Percentiles rank a stretch among this genome's conserved stretches.
Conservation (phyloP, 1,140 invertebrate genomes). For the Mizuhopecten yessoensis region DNA sequence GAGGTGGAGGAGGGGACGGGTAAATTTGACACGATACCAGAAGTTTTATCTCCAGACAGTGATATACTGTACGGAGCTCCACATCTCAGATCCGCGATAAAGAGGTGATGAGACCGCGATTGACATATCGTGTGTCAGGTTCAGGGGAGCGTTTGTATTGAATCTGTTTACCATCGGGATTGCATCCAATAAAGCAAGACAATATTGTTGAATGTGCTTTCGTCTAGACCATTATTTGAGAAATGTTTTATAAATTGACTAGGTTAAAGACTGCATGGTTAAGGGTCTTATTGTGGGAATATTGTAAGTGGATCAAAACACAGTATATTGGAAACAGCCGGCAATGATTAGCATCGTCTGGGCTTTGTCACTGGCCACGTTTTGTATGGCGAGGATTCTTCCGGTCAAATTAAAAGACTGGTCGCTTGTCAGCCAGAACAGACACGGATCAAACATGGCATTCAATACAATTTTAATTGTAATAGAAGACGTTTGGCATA, state of each 20-base stretch:
- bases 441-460: neutral
- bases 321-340: neutral
- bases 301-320: neutral
- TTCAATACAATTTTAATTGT: neutral
- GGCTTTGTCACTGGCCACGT: neutral
- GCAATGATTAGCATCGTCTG: slow-evolving; percentile 14
- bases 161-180: slow-evolving; percentile 17
- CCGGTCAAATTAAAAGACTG: slow-evolving; percentile 38
- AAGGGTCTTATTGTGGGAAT: neutral
- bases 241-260: neutral
- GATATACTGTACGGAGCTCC: neutral
- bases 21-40: neutral
- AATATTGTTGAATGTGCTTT: slow-evolving; percentile 6
- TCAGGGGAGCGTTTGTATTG: neutral
- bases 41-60: neutral
- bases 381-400: neutral
- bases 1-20: neutral
- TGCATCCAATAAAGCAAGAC: neutral
- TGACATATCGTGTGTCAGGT: slow-evolving; percentile 30
- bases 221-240: slow-evolving; percentile 4
- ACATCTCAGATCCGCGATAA: neutral
- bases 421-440: neutral
- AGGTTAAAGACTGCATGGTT: neutral
- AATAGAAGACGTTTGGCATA: neutral
- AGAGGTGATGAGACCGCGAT: neutral